Conservation (phyloP, 2,888 invertebrate species). For the Tubiluchus corallicola region DNA sequence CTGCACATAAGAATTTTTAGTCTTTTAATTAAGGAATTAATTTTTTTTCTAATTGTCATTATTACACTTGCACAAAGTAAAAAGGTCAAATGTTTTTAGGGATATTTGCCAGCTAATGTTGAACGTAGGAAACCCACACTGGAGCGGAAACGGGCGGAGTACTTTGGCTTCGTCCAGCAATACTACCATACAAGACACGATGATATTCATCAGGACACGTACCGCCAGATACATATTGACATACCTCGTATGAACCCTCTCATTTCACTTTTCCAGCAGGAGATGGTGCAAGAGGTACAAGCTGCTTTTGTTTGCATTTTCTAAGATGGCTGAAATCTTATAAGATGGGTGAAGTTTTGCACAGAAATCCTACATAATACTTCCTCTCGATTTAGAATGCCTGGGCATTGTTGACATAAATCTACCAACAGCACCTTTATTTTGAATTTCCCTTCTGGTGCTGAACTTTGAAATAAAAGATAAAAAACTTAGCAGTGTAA, state of each 20-base stretch:
- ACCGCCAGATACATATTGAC: conserved; percentile 56
- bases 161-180: conserved; percentile 82
- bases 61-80: conserved; percentile 7
- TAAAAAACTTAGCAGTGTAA: no score
- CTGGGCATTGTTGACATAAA: no score
- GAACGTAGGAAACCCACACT: conserved; percentile 72
- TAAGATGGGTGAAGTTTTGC: no score
- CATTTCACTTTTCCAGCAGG: conserved; percentile 87
- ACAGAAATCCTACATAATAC: no score
- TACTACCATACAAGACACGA: conserved; percentile 85
- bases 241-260: conserved; percentile 98
- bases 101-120: conserved; percentile 78
- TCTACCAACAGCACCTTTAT: no score
- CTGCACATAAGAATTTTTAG: conserved; percentile 7
- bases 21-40: conserved; percentile 7
- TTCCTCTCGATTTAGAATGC: no score
- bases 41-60: conserved; percentile 6
- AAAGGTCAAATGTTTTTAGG: conserved; percentile 34
- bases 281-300: conserved; percentile 55
- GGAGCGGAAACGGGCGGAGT: conserved; percentile 81
- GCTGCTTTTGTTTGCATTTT: no score
- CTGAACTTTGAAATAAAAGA: no score
- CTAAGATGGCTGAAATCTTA: no score
- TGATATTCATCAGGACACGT: conserved; percentile 75
- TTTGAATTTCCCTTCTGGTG: no score